These are phyloP conservation scores for Euura lappo DNA, from an alignment of 1,140 invertebrate genomes.

Conservation along the genomic window DNA sequence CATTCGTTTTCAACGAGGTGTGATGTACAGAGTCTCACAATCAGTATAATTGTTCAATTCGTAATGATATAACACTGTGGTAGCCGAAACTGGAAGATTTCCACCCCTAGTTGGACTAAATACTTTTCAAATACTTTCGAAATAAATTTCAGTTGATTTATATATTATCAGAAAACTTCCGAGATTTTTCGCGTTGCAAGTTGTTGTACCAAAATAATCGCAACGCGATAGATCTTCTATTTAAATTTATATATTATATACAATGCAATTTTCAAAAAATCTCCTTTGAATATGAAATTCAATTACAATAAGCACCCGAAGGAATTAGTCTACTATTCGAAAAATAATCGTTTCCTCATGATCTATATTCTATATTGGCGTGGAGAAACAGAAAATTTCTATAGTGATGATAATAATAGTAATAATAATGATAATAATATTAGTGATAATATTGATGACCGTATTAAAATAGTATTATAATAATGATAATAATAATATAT, in stretches of 20 bases:
- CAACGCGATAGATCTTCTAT: neutral
- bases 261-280: no score
- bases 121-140: neutral
- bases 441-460: no score
- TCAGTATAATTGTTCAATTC: slow-evolving; percentile 7
- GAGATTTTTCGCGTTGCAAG: no score
- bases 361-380: no score
- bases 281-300: neutral
- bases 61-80: neutral
- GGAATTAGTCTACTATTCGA: neutral
- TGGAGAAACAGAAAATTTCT: neutral
- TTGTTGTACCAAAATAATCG: no score
- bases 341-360: neutral
- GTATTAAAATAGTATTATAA: neutral
- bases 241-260: neutral
- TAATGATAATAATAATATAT: slow-evolving; percentile 10
- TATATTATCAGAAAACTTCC: no score
- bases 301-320: neutral
- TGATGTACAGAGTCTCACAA: no score
- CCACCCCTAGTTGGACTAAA: neutral
- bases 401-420: slow-evolving; percentile 13
- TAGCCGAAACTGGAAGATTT: no score
- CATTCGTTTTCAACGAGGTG: no score
- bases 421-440: slow-evolving; percentile 15
- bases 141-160: no score